A percentile compares a stretch with the other conserved stretches of the same genome.
These are phyloP conservation scores for Patiria pectinifera DNA, from an alignment of 53 echinoderm and acorn worm genomes.

Conservation along the genomic window DNA sequence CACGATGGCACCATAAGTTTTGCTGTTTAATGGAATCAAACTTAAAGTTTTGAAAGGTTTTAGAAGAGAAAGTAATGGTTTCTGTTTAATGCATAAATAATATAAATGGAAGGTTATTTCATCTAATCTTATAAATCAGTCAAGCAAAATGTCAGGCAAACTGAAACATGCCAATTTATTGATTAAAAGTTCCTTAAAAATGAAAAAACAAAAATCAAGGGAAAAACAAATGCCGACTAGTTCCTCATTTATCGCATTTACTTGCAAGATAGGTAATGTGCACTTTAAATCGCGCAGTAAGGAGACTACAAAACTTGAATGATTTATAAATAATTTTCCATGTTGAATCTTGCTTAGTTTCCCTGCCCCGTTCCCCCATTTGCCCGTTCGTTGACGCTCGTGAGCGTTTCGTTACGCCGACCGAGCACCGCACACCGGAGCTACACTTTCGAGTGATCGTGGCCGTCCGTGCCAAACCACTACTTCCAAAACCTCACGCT, in stretches of 20 bases:
- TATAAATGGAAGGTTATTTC: too few species aligned
- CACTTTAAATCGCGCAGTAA: not conserved
- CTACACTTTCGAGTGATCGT: slow-evolving; percentile 44
- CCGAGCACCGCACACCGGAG: slow-evolving; percentile 35
- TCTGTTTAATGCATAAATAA: too few species aligned
- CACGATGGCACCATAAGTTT: too few species aligned
- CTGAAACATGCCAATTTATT: too few species aligned
- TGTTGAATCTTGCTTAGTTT: not conserved
- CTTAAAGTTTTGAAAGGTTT: too few species aligned
- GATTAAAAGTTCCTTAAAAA: not conserved
- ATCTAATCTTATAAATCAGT: too few species aligned
- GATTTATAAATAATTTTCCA: too few species aligned
- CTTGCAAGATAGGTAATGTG: not conserved
- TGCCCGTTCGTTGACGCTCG: slow-evolving; percentile 33
- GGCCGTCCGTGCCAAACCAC: slow-evolving; percentile 4
- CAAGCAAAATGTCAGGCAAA: too few species aligned
- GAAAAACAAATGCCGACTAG: not conserved
- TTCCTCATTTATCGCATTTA: not conserved
- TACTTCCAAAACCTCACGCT: not conserved
- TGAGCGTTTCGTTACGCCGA: slow-evolving; percentile 51
- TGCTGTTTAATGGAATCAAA: too few species aligned
- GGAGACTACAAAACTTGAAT: too few species aligned
- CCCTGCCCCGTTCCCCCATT: slow-evolving; percentile 8
- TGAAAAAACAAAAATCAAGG: not conserved
- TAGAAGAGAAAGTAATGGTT: too few species aligned